Evolutionary conservation across 2,113 vertebrate species (phyloP).

Genomic region (Heterocephalus glaber): DNA sequence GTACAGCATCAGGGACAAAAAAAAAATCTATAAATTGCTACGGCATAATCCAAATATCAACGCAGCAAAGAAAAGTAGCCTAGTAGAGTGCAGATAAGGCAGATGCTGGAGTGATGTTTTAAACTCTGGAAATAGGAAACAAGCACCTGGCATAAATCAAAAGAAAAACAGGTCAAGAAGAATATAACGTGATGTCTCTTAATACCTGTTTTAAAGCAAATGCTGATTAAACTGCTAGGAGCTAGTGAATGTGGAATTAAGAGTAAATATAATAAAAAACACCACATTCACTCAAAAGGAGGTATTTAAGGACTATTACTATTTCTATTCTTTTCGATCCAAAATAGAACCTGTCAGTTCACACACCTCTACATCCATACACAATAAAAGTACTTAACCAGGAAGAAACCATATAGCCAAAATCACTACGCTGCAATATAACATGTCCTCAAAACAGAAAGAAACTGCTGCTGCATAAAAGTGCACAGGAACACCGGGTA

Average conservation of each 20-base stretch:
- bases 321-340: slow-evolving; percentile 18
- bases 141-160: not conserved
- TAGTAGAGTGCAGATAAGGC: not conserved
- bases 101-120: not conserved
- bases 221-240: not conserved
- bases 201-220: not conserved
- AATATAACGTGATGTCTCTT: not conserved
- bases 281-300: not conserved
- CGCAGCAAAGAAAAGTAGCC: slow-evolving; percentile 5
- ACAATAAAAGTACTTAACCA: not conserved
- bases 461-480: not conserved
- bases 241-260: not conserved
- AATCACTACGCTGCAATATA: not conserved
- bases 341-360: not conserved
- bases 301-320: not conserved
- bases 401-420: slow-evolving; percentile 16
- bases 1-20: not conserved
- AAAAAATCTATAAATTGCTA: not conserved
- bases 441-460: not conserved
- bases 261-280: not conserved
- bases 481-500: not conserved
- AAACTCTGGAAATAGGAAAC: not conserved
- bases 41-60: not conserved
- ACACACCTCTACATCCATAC: not conserved
- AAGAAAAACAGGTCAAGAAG: not conserved